Evolutionary conservation across 1,140 invertebrate species (phyloP).

Genomic region (Chironomus striatipennis): DNA sequence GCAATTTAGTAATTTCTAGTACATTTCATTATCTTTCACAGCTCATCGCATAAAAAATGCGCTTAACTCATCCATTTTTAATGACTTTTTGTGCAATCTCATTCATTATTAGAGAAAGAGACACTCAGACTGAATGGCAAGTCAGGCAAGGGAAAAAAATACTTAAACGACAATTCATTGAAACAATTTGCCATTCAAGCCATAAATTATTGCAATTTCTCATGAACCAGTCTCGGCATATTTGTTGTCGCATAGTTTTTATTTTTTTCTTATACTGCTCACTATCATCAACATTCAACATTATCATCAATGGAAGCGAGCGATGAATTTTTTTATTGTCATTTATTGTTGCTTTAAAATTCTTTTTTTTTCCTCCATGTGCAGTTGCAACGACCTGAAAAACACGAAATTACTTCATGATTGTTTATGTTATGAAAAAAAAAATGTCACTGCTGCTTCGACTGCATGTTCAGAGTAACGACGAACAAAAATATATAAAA

Average conservation of each 20-base stretch:
- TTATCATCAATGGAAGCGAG: not conserved
- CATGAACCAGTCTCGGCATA: not conserved
- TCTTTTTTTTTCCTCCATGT: not conserved
- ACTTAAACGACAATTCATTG: constrained; percentile 1
- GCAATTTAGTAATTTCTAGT: not conserved
- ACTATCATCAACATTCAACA: not conserved
- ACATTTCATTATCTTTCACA: not conserved
- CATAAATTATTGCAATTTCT: constrained; percentile 22
- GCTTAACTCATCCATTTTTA: no score
- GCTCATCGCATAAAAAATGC: not conserved
- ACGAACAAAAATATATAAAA: not conserved
- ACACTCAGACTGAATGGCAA: not conserved
- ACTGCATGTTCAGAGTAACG: not conserved
- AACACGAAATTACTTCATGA: not conserved
- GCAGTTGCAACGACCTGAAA: not conserved
- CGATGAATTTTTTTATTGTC: not conserved
- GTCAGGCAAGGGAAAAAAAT: not conserved
- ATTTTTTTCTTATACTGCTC: not conserved
- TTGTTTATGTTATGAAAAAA: not conserved
- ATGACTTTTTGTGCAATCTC: no score
- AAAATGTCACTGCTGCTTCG: not conserved
- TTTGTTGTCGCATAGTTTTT: not conserved
- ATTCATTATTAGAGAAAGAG: no score
- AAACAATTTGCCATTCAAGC: constrained; percentile 21
- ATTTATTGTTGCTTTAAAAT: not conserved